Evolutionary conservation across 2,113 vertebrate species (phyloP).

Genomic region (Sorex fumeus): DNA sequence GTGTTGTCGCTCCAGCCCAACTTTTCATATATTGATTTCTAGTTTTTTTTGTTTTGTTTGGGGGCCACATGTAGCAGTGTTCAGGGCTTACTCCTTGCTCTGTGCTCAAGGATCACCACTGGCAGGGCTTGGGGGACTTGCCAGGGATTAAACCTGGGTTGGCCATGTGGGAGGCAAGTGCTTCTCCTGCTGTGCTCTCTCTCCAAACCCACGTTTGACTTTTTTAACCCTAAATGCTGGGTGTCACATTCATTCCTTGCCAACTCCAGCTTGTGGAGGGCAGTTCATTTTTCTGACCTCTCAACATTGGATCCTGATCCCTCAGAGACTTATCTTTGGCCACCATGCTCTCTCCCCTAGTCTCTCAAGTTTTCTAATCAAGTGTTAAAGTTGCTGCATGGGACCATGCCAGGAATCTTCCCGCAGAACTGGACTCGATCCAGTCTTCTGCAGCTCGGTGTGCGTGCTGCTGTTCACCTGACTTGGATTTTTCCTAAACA

Average conservation of each 20-base stretch:
- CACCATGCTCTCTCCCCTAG: no score
- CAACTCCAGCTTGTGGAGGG: not conserved
- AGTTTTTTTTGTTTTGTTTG: no score
- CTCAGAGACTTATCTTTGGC: not conserved
- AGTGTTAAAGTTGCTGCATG: not conserved
- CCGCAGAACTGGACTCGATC: not conserved
- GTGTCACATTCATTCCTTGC: not conserved
- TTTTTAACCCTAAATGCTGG: not conserved
- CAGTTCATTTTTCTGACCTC: not conserved
- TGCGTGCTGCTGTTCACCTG: not conserved
- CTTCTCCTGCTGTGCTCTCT: no score
- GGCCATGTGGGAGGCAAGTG: no score
- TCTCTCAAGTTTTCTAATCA: no score
- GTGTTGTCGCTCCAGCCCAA: no score
- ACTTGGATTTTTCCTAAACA: not conserved
- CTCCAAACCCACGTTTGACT: not conserved
- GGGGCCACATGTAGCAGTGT: no score
- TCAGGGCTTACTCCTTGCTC: no score
- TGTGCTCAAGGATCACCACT: no score
- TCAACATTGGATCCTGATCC: not conserved
- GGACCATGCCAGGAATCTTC: not conserved
- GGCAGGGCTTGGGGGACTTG: no score
- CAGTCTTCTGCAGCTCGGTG: fast-evolving
- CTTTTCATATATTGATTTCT: no score
- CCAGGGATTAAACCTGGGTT: no score